A percentile compares a stretch with the other conserved stretches of the same genome.
phyloP scores from a whole-genome alignment of 2,888 invertebrate species.

The Aporophyla lueneburgensis region DNA sequence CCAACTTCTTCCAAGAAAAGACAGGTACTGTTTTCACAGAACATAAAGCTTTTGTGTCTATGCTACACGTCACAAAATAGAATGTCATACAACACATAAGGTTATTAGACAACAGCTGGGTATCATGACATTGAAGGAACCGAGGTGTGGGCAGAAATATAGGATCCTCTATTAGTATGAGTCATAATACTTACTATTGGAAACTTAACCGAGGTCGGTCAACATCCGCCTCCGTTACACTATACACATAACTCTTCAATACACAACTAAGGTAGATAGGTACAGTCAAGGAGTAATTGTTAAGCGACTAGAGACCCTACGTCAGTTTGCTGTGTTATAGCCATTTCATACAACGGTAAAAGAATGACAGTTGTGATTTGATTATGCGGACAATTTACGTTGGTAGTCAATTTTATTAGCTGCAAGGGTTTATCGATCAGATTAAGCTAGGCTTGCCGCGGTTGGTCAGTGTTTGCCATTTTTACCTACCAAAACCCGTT shows the following conservation, averaged over 20 bases:
- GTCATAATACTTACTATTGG: constrained; percentile 73
- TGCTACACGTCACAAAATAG: background rate
- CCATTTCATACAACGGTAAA: too few relatives aligned
- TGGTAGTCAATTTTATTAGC: too few relatives aligned
- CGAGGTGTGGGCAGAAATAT: constrained; percentile 74
- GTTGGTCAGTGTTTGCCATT: too few relatives aligned
- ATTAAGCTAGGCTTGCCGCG: too few relatives aligned
- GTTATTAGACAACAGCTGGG: constrained; percentile 38
- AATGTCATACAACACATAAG: constrained; percentile 51
- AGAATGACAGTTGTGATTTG: too few relatives aligned
- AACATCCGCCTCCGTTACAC: constrained; percentile 80
- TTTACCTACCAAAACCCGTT: too few relatives aligned
- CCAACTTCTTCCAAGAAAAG: background rate
- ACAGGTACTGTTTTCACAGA: background rate
- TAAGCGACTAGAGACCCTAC: too few relatives aligned
- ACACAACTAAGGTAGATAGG: constrained; percentile 63
- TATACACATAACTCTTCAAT: constrained; percentile 62
- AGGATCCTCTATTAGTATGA: constrained; percentile 75
- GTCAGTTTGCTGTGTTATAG: too few relatives aligned
- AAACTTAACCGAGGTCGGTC: constrained; percentile 82
- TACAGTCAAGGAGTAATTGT: background rate
- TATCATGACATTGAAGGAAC: constrained; percentile 68
- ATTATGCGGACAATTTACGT: too few relatives aligned
- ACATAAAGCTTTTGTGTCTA: background rate
- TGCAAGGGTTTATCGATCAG: too few relatives aligned